Base-by-base conservation (phyloP, 1,140 invertebrate genomes). In the Papilio dardanus region DNA sequence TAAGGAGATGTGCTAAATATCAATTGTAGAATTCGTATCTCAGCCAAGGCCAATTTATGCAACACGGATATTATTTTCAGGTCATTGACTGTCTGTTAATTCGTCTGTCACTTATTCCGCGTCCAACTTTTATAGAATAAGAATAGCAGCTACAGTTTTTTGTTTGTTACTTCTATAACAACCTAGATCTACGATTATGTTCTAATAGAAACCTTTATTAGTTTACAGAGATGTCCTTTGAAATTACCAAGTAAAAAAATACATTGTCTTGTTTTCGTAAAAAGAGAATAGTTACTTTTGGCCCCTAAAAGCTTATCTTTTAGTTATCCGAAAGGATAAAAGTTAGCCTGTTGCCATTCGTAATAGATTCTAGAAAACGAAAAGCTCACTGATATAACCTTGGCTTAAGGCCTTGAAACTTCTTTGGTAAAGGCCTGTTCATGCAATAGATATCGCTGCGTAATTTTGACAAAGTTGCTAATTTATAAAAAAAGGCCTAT, bases 71-170 rank as follows among this genome's bases (percentile, higher is more conserved):
- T 62, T 62, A 14, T 62, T 62, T 62, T 28, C 54, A 62, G 54
- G 54, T 62, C 54, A 62, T 62, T 62, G 54, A 62, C 54, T 62
- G 54, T 58, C 12, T 58, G 50, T 30, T 62, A 62, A 62, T 62
- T 30, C 54, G 54, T 14, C 54, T 28, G 54, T 62, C 54, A 62
- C 12, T 62, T 46, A 46, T 46, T 46, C 24, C 21, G 54, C 54
- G 16, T 62, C 14, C 24, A 28, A 62, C 24, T 62, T 28, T 62
- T 62, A 62, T 3, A 28, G 24, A 16, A 58, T 1, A 58, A 58
- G 2, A n/a, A n/a, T n/a, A n/a, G n/a, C n/a, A n/a, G n/a, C n/a
- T n/a, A n/a, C n/a, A n/a, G n/a, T n/a, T n/a, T n/a, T n/a, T n/a
- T n/a, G n/a, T n/a, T n/a, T n/a, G n/a, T n/a, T n/a, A n/a, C n/a